Evolutionary conservation across 2,797 vertebrate genomes (phyloP).

Genomic region (Sebastes hubbsi): DNA sequence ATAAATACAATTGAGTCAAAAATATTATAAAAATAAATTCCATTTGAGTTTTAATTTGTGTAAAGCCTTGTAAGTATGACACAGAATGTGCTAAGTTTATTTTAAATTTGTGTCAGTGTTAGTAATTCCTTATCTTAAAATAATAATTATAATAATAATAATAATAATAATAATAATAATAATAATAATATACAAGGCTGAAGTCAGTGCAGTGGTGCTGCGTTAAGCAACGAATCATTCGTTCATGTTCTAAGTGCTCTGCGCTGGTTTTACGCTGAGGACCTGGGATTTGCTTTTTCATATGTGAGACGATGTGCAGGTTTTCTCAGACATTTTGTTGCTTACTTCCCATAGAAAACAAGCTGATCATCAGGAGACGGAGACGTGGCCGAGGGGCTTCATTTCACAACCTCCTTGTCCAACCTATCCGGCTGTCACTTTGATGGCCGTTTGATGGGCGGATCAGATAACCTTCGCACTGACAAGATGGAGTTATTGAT

Average conservation of each 20-base stretch:
- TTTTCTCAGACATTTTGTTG: slow-evolving; percentile 37
- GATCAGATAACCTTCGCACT: slow-evolving; percentile 30
- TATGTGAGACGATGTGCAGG: not conserved
- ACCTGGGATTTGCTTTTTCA: not conserved
- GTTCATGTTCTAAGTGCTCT: not conserved
- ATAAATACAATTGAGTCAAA: not conserved
- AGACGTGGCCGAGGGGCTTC: not conserved
- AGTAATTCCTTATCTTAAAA: not conserved
- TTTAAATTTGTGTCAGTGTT: not conserved
- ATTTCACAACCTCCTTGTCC: slow-evolving; percentile 32
- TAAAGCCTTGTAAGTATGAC: not conserved
- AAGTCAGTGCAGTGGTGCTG: not conserved
- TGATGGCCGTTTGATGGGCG: slow-evolving; percentile 7
- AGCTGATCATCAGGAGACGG: slow-evolving; percentile 17
- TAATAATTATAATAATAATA: not conserved
- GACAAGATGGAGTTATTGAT: slow-evolving; percentile 34
- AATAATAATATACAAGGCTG: not conserved
- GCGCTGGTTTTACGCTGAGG: not conserved
- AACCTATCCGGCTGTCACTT: slow-evolving; percentile 29
- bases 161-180: not conserved
- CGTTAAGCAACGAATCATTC: not conserved
- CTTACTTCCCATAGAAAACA: slow-evolving; percentile 37
- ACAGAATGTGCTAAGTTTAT: not conserved
- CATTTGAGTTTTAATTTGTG: not conserved
- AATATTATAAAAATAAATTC: not conserved